Evolutionary conservation across 2,797 vertebrate genomes (phyloP), one percentile per base, ranked within the genome.

Genomic region (Tapera naevia): DNA sequence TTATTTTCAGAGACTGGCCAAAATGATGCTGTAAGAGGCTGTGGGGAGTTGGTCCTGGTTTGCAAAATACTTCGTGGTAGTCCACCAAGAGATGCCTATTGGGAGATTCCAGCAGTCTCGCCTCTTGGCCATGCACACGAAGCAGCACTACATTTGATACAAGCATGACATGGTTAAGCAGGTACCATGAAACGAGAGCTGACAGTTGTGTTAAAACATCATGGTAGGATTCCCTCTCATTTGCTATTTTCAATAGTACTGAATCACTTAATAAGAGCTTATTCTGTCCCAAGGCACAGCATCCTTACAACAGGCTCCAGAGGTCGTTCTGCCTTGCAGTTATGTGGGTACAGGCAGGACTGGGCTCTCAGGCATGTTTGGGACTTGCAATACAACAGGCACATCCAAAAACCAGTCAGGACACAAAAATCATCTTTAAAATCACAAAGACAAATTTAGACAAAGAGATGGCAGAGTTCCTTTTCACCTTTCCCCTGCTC

Each of bases 181-280:
- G 46, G 10, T 0, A 11, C 18, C 56, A 16, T 0, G 2, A 27
- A n/a, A 28, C 0, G 1, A 0, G 30, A 82, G 54, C 30, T 16
- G 5, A 73, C 56, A 43, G 32, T 87, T 27, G 30, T 57, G 74
- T 32, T n/a, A 37, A 80, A 35, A 25, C 58, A 35, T 28, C 0
- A 3, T 0, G 2, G 57, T 5, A 41, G 16, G 41, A 61, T 43
- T 75, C 33, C 28, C 46, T 64, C 48, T 41, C 2, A 1, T 46
- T 30, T 8, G 32, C 74, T 43, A 7, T 24, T 62, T 73, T 62
- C 3, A 3, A 62, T 3, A 81, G 86, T 37, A 5, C 18, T 4
- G 57, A 46, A 48, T 25, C 56, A 1, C 14, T 22, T 5, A 2
- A 13, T 0, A 25, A 35, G 37, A 64, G 43, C 48, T 65, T 8